phyloP scores from a whole-genome alignment of 1,140 invertebrate species.

The Drosophila trapezifrons region DNA sequence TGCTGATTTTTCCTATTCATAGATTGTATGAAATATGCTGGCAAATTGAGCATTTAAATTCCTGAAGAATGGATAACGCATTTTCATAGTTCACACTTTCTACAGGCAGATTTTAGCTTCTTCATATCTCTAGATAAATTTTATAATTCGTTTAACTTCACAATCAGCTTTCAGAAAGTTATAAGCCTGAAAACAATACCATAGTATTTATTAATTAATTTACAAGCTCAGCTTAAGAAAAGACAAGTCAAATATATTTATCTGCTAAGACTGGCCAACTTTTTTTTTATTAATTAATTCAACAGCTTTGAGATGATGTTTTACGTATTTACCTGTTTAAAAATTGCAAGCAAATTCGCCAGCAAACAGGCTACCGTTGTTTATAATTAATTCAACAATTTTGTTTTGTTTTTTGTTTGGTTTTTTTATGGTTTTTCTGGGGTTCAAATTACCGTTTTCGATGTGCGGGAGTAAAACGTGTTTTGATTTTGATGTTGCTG shows the following conservation, averaged over 20 bases:
- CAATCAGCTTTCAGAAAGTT: not conserved
- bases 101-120: not conserved
- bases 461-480: slow-evolving; percentile 53
- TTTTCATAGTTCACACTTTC: slow-evolving; percentile 21
- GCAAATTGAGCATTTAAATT: not conserved
- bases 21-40: not conserved
- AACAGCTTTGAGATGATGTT: not conserved
- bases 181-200: not conserved
- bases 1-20: not conserved
- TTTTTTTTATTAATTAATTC: slow-evolving; percentile 9
- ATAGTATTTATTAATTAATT: not conserved
- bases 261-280: not conserved
- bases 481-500: slow-evolving; percentile 33
- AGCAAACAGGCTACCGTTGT: slow-evolving; percentile 46
- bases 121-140: not conserved
- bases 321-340: slow-evolving; percentile 14
- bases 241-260: not conserved
- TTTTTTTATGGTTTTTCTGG: slow-evolving; percentile 22
- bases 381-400: slow-evolving; percentile 36
- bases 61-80: not conserved
- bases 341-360: slow-evolving; percentile 10
- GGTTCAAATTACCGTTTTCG: slow-evolving; percentile 54
- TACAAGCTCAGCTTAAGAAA: not conserved
- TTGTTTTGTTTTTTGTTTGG: slow-evolving; percentile 31
- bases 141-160: not conserved